Base-by-base conservation (phyloP, 2,797 vertebrate species). In the Danio albolineatus region DNA sequence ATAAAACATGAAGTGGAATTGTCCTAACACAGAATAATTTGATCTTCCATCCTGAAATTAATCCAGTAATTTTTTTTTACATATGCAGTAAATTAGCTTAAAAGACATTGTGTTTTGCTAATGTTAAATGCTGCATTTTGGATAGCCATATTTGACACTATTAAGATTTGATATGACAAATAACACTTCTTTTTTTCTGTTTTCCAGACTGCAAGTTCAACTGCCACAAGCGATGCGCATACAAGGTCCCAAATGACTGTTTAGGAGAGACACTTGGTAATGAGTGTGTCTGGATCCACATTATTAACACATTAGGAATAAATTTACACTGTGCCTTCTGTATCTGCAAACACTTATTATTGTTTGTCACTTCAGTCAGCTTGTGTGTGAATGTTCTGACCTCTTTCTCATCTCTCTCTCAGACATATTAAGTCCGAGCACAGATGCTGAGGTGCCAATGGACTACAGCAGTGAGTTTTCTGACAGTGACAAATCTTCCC, bases 141-240 rank as follows among this genome's bases (percentile, higher is more conserved):
- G 28, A 7, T 14, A 12, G 8, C 14, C 14, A 5, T 48, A 48
- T 66, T 46, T 46, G 12, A 2, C 21, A 6, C 17, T 17, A 16
- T n/a, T 5, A 28, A 14, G 12, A 5, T 41, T 54, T 70, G 10
- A 73, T 60, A 41, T 56, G 3, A 12, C 6, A 46, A 65, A 19
- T 65, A 73, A 76, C n/a, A 49, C 44, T 14, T 1, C 61, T 36
- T 76, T 64, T 49, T 67, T 53, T 5, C 14, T 10, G 16, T 79
- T 53, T n/a, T 79, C 76, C 85, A 98, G 96, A 98, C 81, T 98
- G 96, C 90, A 97, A 96, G 86, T 98, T 98, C 86, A 98, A 98
- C 90, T 98, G 96, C 86, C 96, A 98, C 88, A 97, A 96, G 81
- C 95, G 96, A 49, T 98, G 96, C 0, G 95, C 93, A 0, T 95